Base-by-base conservation (phyloP, 1,140 invertebrate species). In the Matsumurasca onukii region DNA sequence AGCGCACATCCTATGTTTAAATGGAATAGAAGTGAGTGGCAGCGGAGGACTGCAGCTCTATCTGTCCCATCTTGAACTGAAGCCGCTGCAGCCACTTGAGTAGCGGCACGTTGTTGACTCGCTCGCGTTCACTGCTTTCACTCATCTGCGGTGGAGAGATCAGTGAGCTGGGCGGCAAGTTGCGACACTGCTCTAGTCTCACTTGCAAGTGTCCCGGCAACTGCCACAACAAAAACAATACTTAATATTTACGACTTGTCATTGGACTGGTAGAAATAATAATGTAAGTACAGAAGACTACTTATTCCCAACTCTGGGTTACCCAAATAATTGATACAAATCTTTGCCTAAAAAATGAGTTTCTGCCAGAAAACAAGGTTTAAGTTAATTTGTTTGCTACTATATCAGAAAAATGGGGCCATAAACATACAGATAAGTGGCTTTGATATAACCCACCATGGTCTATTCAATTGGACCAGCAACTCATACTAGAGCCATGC, bases 21-120 rank as follows among this genome's bases (percentile, higher is more conserved):
- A 94, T 86, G 48, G 89, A 88, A 79, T 93, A 94, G 78, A 95
- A 94, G 76, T 93, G 92, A 9, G 91, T 93, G 13, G 90, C 91
- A 70, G 93, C 92, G 0, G 95, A 96, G 1, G 95, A 97, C 79
- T 99, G 97, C 68, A 98, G 80, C 82, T 99, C 97, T 69, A 98
- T 94, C 82, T 98, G 96, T 0, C 94, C 95, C 88, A 99, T 97
- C 84, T 98, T 98, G 76, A 98, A 98, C 78, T 98, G 93, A 63
- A 98, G 84, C 69, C 95, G 83, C 78, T 97, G 93, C 20, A 99
- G 80, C 91, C 96, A 98, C 70, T 90, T 87, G 0, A 95, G 79
- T 13, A 97, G 82, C 3, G 77, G 55, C 0, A 75, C 13, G 39
- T 73, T 70, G 48, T 69, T 63, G 2, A 63, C 48, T 25, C 69